Conservation (phyloP, 1,140 invertebrate genomes). For the Euwallacea similis region DNA sequence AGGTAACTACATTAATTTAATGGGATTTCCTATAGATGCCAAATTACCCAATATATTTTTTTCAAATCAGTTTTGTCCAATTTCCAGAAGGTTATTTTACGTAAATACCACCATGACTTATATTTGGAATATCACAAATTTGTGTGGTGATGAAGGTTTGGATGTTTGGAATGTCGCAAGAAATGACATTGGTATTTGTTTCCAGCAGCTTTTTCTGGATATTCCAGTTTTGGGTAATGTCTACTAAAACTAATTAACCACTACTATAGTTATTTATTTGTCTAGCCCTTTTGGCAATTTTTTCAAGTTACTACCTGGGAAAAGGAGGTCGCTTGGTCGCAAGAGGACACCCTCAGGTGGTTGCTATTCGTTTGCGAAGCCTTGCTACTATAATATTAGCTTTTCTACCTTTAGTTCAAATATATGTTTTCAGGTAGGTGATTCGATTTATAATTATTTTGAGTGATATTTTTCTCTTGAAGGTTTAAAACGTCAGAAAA, state of each 20-base stretch:
- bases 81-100: too few species aligned
- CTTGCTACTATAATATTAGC: constrained; percentile 63
- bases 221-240: constrained; percentile 63
- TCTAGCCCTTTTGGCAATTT: constrained; percentile 63
- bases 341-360: constrained; percentile 61
- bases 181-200: constrained; percentile 77
- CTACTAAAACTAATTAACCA: background rate
- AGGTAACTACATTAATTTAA: too few species aligned
- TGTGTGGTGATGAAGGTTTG: constrained; percentile 69
- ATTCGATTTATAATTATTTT: background rate
- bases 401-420: constrained; percentile 65
- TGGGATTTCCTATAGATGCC: too few species aligned
- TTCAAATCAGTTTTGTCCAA: too few species aligned
- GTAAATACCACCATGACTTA: background rate
- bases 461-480: constrained; percentile 7
- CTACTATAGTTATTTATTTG: constrained; percentile 7
- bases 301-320: constrained; percentile 77
- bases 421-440: constrained; percentile 58
- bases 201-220: constrained; percentile 74
- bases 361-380: constrained; percentile 65
- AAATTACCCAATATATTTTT: too few species aligned
- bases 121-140: constrained; percentile 40
- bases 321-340: constrained; percentile 60
- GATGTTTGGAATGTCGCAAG: constrained; percentile 65
- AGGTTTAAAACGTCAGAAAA: constrained; percentile 45